Evolutionary conservation across 2,797 vertebrate species (phyloP).

Genomic region (Xiphophorus birchmanni): DNA sequence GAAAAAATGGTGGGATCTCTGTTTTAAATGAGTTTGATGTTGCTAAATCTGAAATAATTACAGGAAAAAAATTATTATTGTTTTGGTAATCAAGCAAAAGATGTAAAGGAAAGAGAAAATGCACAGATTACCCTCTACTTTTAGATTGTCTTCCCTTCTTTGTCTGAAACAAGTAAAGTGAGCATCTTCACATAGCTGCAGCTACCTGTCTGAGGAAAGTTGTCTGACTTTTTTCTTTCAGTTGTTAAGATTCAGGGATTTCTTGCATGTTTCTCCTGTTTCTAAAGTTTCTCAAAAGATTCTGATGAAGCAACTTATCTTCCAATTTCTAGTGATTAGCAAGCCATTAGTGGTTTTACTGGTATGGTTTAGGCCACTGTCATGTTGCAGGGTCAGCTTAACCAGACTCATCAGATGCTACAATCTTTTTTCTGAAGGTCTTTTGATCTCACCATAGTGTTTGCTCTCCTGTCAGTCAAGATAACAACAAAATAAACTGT

Average conservation of each 20-base stretch:
- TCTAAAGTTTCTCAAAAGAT: background rate
- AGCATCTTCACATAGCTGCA: background rate
- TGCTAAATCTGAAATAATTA: conserved; percentile 31
- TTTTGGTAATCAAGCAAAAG: background rate
- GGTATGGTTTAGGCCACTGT: background rate
- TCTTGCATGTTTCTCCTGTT: background rate
- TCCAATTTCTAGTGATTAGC: background rate
- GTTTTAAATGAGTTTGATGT: conserved; percentile 49
- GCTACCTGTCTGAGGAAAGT: background rate
- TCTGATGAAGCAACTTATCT: background rate
- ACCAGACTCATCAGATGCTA: background rate
- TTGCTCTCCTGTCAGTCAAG: background rate
- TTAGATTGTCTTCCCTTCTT: background rate
- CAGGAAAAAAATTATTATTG: background rate
- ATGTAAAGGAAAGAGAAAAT: background rate
- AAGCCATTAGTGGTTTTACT: background rate
- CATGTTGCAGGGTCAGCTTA: background rate
- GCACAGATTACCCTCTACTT: background rate
- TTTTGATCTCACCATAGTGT: background rate
- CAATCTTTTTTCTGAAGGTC: background rate
- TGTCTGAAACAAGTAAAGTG: background rate
- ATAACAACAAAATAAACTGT: background rate
- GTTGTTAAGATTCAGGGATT: background rate
- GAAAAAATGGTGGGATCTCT: conserved; percentile 44
- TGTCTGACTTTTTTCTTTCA: background rate